Evolutionary conservation across 2,113 vertebrate genomes (phyloP).

Genomic region (Halichoeres trimaculatus): DNA sequence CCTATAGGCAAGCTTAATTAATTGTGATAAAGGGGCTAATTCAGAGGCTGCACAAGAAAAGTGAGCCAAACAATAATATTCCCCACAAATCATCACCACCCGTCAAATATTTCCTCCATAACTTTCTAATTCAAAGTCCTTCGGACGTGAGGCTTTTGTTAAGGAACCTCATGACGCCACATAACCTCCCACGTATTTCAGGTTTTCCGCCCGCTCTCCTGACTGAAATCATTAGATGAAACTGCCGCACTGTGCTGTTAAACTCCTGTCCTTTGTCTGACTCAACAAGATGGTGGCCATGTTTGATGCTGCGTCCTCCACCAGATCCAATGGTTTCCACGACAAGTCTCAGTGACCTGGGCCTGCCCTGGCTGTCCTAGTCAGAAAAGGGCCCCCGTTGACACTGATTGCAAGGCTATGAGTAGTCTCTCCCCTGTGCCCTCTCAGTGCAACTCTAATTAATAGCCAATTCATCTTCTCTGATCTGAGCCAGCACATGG

Average conservation of each 20-base stretch:
- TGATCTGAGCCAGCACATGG: constrained; percentile 87
- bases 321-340: constrained; percentile 54
- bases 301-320: constrained; percentile 55
- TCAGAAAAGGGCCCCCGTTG: constrained; percentile 81
- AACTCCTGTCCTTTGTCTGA: constrained; percentile 61
- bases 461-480: constrained; percentile 90
- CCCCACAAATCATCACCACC: constrained; percentile 81
- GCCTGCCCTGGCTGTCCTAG: constrained; percentile 77
- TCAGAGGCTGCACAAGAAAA: constrained; percentile 79
- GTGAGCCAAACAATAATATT: constrained; percentile 84
- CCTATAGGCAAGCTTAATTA: constrained; percentile 85
- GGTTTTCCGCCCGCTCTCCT: constrained; percentile 36
- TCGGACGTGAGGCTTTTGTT: constrained; percentile 79
- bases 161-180: constrained; percentile 60
- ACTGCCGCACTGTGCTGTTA: constrained; percentile 38
- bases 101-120: constrained; percentile 85
- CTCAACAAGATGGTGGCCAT: constrained; percentile 58
- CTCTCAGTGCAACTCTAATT: constrained; percentile 88
- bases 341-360: constrained; percentile 75
- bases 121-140: constrained; percentile 82
- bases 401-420: constrained; percentile 86
- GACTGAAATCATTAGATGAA: constrained; percentile 53
- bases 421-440: constrained; percentile 88
- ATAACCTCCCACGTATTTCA: constrained; percentile 55
- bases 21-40: constrained; percentile 88